These are phyloP conservation scores for Drosophila teissieri DNA, from an alignment of 1,140 invertebrate species.

Conservation along the genomic window DNA sequence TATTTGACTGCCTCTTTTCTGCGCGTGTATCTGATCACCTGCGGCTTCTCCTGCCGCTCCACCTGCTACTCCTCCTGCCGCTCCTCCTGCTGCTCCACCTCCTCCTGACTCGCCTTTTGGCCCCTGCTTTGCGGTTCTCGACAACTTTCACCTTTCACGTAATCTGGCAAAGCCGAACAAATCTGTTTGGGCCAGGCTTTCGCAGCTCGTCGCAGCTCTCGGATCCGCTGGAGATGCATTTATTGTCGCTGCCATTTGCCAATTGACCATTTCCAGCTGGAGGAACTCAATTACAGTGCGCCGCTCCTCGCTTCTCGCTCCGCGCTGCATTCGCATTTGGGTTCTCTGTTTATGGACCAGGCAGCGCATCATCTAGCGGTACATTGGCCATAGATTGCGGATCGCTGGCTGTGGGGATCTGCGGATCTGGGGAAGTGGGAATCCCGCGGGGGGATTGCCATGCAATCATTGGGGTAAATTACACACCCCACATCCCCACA, in stretches of 20 bases:
- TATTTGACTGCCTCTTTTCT: not conserved
- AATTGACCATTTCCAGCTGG: slow-evolving; percentile 54
- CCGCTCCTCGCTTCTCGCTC: slow-evolving; percentile 5
- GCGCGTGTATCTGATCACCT: not conserved
- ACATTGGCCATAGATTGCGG: slow-evolving; percentile 68
- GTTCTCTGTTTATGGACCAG: slow-evolving; percentile 65
- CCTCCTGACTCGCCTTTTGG: slow-evolving; percentile 31
- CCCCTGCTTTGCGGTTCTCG: slow-evolving; percentile 70
- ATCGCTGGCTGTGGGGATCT: not conserved
- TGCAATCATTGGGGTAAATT: slow-evolving; percentile 62
- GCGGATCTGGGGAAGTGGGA: too few relatives aligned
- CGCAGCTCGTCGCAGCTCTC: slow-evolving; percentile 3
- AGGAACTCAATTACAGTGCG: slow-evolving; percentile 51
- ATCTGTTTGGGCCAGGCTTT: slow-evolving; percentile 44
- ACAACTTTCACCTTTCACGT: slow-evolving; percentile 83
- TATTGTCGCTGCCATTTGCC: slow-evolving; percentile 72
- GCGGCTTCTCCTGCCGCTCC: slow-evolving; percentile 6
- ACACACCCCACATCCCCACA: slow-evolving; percentile 54
- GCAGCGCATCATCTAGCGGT: slow-evolving; percentile 67
- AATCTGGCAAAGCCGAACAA: slow-evolving; percentile 56
- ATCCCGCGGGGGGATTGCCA: not conserved
- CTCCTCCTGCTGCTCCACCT: slow-evolving; percentile 4
- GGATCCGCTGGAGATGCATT: slow-evolving; percentile 58
- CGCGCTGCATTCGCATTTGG: slow-evolving; percentile 26
- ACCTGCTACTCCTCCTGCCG: slow-evolving; percentile 3